Evolutionary conservation across 2,113 vertebrate species (phyloP).

Genomic region (Coturnix japonica): DNA sequence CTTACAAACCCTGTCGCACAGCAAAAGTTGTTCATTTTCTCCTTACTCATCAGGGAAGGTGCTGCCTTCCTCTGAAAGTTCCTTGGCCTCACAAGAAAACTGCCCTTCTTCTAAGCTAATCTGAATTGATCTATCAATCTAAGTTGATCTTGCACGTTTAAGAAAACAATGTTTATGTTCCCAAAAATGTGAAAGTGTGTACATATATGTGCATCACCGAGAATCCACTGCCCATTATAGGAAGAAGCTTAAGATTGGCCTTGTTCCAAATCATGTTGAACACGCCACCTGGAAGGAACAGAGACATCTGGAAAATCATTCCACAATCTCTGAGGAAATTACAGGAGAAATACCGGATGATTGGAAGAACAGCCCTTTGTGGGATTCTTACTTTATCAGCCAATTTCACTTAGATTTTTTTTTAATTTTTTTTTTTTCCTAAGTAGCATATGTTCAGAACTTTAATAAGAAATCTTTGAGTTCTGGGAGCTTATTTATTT

Average conservation of each 20-base stretch:
- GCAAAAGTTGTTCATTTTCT: not conserved
- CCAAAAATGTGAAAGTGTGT: not conserved
- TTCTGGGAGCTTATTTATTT: constrained; percentile 61
- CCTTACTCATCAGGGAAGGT: not conserved
- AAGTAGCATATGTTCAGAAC: constrained; percentile 73
- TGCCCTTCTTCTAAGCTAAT: not conserved
- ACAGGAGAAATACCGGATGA: constrained; percentile 70
- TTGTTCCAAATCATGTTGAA: constrained; percentile 71
- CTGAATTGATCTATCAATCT: too few relatives aligned
- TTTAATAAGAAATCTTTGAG: constrained; percentile 67
- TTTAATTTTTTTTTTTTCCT: constrained; percentile 23
- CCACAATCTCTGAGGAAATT: constrained; percentile 75
- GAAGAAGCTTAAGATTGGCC: constrained; percentile 56
- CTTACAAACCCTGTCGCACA: not conserved
- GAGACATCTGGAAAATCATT: constrained; percentile 78
- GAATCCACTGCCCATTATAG: not conserved
- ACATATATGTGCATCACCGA: not conserved
- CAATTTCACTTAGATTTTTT: constrained; percentile 59
- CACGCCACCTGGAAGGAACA: constrained; percentile 71
- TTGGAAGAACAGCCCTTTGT: constrained; percentile 70
- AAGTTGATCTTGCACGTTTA: not conserved
- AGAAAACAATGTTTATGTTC: not conserved
- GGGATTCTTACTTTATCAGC: constrained; percentile 72
- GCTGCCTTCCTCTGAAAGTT: not conserved
- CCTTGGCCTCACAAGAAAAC: not conserved